phyloP scores from a whole-genome alignment of 1,140 invertebrate genomes.

The Drosophila kanapiae region DNA sequence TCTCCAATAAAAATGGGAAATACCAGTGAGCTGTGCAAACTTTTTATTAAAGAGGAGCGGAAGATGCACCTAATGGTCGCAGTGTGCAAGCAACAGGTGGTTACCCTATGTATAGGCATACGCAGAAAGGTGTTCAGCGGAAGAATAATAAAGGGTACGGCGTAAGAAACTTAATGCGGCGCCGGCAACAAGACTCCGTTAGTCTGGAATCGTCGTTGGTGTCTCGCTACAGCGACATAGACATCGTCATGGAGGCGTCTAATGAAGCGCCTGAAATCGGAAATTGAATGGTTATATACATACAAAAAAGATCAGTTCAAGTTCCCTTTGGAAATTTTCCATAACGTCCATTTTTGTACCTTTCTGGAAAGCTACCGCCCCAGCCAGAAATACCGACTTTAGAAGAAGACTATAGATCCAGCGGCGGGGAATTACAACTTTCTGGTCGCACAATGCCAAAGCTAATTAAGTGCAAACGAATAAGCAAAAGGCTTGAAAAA shows the following conservation, averaged over 20 bases:
- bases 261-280: slow-evolving; percentile 3
- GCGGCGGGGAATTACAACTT: no score
- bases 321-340: no score
- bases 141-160: not conserved
- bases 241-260: not conserved
- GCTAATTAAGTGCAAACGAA: no score
- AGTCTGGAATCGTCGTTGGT: not conserved
- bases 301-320: not conserved
- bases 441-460: no score
- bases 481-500: no score
- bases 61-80: slow-evolving; percentile 1
- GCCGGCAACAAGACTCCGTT: not conserved
- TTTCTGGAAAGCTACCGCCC: no score
- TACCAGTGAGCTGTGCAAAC: not conserved
- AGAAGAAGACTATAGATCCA: no score
- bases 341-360: no score
- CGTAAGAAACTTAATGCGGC: not conserved
- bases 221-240: not conserved
- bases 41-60: not conserved
- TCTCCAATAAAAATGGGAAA: not conserved
- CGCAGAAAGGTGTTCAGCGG: not conserved
- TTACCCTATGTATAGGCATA: not conserved
- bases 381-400: no score
- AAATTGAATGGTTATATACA: not conserved
- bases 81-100: not conserved